phyloP scores from a whole-genome alignment of 2,797 vertebrate species.

The Chaunax sp. region DNA sequence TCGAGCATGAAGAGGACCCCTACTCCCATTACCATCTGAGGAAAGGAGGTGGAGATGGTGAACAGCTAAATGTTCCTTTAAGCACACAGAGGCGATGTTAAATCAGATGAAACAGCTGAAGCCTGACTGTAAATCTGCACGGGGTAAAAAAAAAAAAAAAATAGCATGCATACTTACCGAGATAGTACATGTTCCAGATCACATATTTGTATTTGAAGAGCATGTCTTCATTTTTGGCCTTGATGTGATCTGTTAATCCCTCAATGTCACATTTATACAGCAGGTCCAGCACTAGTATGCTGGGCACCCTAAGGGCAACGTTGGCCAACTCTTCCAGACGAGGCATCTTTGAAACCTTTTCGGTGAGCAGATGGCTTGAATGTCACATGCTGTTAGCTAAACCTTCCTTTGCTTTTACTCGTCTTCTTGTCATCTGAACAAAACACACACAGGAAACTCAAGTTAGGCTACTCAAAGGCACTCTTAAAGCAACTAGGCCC shows the following conservation, averaged over 20 bases:
- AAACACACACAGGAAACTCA: slow-evolving; percentile 13
- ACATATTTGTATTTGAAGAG: slow-evolving; percentile 86
- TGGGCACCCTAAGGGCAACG: slow-evolving; percentile 87
- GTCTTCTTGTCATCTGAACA: slow-evolving; percentile 71
- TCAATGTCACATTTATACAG: slow-evolving; percentile 89
- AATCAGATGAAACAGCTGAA: not conserved
- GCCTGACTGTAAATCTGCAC: not conserved
- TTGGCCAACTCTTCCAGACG: slow-evolving; percentile 87
- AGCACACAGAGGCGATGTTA: no score
- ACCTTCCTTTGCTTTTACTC: not conserved
- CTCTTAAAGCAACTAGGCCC: not conserved
- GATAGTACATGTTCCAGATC: slow-evolving; percentile 86
- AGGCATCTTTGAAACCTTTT: slow-evolving; percentile 75
- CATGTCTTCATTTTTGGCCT: slow-evolving; percentile 83
- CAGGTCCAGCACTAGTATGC: slow-evolving; percentile 86
- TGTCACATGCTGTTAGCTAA: slow-evolving; percentile 66
- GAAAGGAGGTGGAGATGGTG: no score
- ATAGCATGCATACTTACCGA: slow-evolving; percentile 74
- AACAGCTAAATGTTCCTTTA: no score
- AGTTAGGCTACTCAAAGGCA: not conserved
- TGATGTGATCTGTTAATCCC: slow-evolving; percentile 83
- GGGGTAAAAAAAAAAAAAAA: no score
- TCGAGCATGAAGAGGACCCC: no score
- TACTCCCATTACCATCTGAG: no score
- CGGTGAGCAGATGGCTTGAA: slow-evolving; percentile 7